Conservation (phyloP, 30 jellyfish, hydroid and myxozoan species). For the Pelagia noctiluca region DNA sequence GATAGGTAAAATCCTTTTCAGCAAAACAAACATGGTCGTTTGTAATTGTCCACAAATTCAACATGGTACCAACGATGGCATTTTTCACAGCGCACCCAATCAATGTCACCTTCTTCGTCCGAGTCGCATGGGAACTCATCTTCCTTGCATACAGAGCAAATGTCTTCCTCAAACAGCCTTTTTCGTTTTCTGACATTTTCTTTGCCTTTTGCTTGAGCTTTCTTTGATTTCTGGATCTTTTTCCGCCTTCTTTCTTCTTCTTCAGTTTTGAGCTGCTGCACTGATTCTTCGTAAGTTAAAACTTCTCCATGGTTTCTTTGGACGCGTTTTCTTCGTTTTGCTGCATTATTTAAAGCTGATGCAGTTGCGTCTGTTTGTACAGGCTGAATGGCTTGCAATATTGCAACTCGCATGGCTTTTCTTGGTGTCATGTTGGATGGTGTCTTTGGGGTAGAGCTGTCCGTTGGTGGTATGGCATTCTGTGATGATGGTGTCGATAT, state of each 20-base stretch:
- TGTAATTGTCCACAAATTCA: not conserved
- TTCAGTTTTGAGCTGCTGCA: slow-evolving; percentile 5
- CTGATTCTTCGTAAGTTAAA: slow-evolving; percentile 13
- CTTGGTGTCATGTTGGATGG: slow-evolving; percentile 10
- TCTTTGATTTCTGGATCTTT: slow-evolving; percentile 8
- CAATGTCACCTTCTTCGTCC: slow-evolving; percentile 35
- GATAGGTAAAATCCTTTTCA: not conserved
- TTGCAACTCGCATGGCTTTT: slow-evolving; percentile 46
- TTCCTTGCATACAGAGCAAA: slow-evolving; percentile 29
- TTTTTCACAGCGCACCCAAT: slow-evolving; percentile 32
- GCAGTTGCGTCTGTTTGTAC: not conserved
- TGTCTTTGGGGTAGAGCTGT: not conserved
- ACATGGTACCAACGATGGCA: not conserved
- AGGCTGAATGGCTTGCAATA: slow-evolving; percentile 38
- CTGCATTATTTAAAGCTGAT: slow-evolving; percentile 26
- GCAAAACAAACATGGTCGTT: not conserved
- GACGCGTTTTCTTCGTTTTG: slow-evolving; percentile 12
- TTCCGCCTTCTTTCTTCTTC: slow-evolving; percentile 11
- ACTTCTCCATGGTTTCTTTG: slow-evolving; percentile 33
- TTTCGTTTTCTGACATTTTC: not conserved
- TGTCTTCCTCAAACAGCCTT: slow-evolving; percentile 19
- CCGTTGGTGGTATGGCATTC: slow-evolving; percentile 8
- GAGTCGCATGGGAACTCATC: slow-evolving; percentile 48
- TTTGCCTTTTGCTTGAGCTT: not conserved
- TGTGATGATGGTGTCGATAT: slow-evolving; percentile 11